phyloP scores from a whole-genome alignment of 2,113 vertebrate species.

The Perccottus glenii region DNA sequence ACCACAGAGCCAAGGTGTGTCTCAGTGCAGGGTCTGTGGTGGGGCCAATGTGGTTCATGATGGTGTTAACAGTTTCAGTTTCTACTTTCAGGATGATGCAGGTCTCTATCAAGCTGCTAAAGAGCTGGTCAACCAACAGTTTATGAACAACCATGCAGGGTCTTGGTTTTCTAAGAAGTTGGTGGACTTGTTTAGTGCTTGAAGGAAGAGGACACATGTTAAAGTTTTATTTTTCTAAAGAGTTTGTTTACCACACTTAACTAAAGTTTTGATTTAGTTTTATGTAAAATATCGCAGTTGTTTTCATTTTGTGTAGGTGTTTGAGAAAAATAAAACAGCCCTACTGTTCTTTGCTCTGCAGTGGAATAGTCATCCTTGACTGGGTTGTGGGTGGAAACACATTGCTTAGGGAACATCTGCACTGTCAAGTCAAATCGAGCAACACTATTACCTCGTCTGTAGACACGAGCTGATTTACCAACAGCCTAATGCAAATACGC shows the following conservation, averaged over 20 bases:
- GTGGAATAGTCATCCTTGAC: slow-evolving; percentile 35
- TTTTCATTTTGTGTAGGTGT: slow-evolving; percentile 55
- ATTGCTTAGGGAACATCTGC: slow-evolving; percentile 14
- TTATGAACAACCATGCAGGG: slow-evolving; percentile 44
- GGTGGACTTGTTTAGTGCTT: slow-evolving; percentile 61
- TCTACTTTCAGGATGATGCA: slow-evolving; percentile 47
- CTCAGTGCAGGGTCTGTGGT: background rate
- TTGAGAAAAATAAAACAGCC: slow-evolving; percentile 48
- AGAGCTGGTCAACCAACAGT: slow-evolving; percentile 51
- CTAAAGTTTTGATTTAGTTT: slow-evolving; percentile 25
- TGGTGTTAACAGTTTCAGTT: background rate
- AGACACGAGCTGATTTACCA: background rate
- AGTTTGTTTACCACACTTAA: slow-evolving; percentile 14
- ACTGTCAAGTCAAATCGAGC: slow-evolving; percentile 18
- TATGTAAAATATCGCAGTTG: slow-evolving; percentile 5
- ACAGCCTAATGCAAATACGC: background rate
- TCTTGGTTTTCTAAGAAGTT: slow-evolving; percentile 62
- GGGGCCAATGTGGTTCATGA: too few relatives aligned
- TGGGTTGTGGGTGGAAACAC: slow-evolving; percentile 41
- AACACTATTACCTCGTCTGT: slow-evolving; percentile 2
- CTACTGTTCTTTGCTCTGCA: slow-evolving; percentile 17
- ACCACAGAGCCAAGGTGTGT: slow-evolving; percentile 74
- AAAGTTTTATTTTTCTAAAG: slow-evolving; percentile 17
- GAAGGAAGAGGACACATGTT: background rate
- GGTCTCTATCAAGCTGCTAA: slow-evolving; percentile 60